Evolutionary conservation across 2,113 vertebrate genomes (phyloP).

Genomic region (Jacana jacana): DNA sequence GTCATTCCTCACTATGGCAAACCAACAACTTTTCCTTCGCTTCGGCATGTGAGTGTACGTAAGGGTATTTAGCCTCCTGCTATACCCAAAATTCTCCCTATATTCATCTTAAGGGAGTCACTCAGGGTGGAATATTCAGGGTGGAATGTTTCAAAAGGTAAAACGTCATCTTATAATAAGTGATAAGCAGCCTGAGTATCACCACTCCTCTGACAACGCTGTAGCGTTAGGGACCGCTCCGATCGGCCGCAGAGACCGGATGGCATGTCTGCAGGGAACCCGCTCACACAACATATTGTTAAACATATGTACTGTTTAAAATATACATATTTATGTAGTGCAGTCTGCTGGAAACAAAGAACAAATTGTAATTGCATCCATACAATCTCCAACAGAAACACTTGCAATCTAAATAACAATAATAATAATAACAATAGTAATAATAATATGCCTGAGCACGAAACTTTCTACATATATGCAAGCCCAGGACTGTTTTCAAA

Average conservation of each 20-base stretch:
- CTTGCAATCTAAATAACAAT: background rate
- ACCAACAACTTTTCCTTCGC: background rate
- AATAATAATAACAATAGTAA: background rate
- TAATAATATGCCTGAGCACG: background rate
- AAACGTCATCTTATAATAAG: background rate
- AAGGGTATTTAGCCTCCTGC: background rate
- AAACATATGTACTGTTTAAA: background rate
- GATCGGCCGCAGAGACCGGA: background rate
- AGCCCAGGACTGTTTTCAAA: background rate
- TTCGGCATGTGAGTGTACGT: background rate
- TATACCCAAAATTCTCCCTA: background rate
- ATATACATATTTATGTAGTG: background rate
- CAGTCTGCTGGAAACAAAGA: background rate
- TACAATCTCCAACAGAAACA: background rate
- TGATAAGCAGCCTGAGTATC: background rate
- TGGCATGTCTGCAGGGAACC: background rate
- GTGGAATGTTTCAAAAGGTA: too few species aligned
- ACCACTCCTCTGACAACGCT: background rate
- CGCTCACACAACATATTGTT: background rate
- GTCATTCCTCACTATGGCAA: background rate
- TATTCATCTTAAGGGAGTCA: background rate
- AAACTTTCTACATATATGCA: background rate
- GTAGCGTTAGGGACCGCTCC: background rate
- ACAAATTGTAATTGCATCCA: background rate
- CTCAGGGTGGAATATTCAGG: background rate